phyloP scores from a whole-genome alignment of 2,888 invertebrate genomes.

The Odiellus spinosus region DNA sequence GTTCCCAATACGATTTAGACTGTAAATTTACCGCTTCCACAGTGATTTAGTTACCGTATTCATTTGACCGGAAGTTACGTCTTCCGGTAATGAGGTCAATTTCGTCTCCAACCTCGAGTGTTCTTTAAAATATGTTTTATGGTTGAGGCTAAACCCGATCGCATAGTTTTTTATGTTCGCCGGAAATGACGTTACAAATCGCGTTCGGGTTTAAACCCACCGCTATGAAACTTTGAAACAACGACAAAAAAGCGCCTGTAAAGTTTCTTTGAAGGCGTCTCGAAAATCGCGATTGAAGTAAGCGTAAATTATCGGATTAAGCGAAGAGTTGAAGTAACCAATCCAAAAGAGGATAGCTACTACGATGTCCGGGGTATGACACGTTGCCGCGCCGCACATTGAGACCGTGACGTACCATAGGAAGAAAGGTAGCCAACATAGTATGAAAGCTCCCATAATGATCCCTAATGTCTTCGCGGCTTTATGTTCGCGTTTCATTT shows the following conservation, averaged over 20 bases:
- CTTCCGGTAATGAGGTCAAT: too few relatives aligned
- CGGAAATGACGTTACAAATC: too few relatives aligned
- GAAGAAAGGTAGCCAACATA: slow-evolving; percentile 94
- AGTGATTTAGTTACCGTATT: too few relatives aligned
- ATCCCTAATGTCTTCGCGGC: slow-evolving; percentile 79
- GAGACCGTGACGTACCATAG: slow-evolving; percentile 82
- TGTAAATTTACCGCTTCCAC: too few relatives aligned
- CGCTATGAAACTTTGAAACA: neutral
- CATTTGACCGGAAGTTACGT: too few relatives aligned
- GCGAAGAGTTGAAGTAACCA: slow-evolving; percentile 91
- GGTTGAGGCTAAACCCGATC: too few relatives aligned
- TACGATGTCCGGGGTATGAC: slow-evolving; percentile 49
- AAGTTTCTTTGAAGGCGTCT: slow-evolving; percentile 83
- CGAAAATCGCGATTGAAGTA: slow-evolving; percentile 97
- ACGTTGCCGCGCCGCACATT: slow-evolving; percentile 55
- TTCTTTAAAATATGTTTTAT: too few relatives aligned
- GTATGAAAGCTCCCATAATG: slow-evolving; percentile 90
- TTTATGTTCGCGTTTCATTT: slow-evolving; percentile 42
- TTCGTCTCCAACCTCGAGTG: too few relatives aligned
- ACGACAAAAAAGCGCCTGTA: slow-evolving; percentile 28
- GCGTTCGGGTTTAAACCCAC: too few relatives aligned
- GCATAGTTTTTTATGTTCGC: too few relatives aligned
- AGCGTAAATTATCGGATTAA: slow-evolving; percentile 85
- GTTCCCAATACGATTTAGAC: too few relatives aligned
- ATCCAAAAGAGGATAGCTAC: slow-evolving; percentile 92